Conservation (phyloP, 2,888 invertebrate species). For the Dromius quadrimaculatus region DNA sequence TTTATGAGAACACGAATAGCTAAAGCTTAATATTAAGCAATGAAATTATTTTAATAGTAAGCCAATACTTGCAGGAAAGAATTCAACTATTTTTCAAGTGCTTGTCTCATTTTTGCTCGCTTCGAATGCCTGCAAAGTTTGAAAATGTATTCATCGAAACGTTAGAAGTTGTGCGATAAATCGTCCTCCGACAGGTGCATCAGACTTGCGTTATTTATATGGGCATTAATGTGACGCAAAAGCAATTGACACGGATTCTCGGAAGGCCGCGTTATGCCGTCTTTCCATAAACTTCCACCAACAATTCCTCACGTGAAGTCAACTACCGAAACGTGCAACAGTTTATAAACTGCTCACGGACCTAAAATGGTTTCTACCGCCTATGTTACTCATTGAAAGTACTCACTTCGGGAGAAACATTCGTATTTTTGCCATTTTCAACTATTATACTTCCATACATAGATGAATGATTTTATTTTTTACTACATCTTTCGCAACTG, state of each 20-base stretch:
- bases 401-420: constrained; percentile 26
- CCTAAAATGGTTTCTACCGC: constrained; percentile 30
- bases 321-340: constrained; percentile 37
- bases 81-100: too few species aligned
- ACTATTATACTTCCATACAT: constrained; percentile 24
- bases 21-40: too few species aligned
- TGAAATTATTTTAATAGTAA: too few species aligned
- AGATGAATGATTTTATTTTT: constrained; percentile 42
- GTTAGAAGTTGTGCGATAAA: too few species aligned
- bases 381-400: constrained; percentile 36
- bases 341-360: constrained; percentile 32
- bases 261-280: constrained; percentile 43
- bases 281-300: constrained; percentile 46
- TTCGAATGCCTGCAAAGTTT: too few species aligned
- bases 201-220: constrained; percentile 49
- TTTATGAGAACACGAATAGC: too few species aligned
- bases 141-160: too few species aligned
- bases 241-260: constrained; percentile 51
- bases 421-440: constrained; percentile 27
- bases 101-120: too few species aligned
- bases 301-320: constrained; percentile 36
- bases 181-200: constrained; percentile 45
- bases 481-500: constrained; percentile 2
- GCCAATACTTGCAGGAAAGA: too few species aligned
- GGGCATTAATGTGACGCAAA: constrained; percentile 52